Conservation (phyloP, 1,140 invertebrate genomes). For the Teleogryllus occipitalis region DNA sequence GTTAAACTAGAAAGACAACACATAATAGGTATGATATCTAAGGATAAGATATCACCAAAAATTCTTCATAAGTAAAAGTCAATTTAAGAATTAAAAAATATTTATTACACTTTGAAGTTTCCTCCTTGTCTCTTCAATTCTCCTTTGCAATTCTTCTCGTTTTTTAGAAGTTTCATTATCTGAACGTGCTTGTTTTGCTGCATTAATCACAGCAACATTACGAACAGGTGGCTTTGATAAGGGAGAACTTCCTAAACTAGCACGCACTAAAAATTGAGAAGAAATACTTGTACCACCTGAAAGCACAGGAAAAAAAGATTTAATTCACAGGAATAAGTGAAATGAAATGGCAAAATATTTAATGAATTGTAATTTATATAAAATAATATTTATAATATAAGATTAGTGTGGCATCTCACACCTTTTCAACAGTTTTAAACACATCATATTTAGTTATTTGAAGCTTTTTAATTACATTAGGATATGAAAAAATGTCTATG, state of each 20-base stretch:
- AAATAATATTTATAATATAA: no score
- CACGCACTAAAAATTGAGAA: slow-evolving; percentile 11
- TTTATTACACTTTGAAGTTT: slow-evolving; percentile 76
- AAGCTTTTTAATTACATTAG: no score
- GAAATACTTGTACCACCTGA: slow-evolving; percentile 19
- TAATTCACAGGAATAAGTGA: no score
- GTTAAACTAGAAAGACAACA: no score
- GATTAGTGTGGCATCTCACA: no score
- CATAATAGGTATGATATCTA: no score
- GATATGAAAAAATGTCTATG: no score
- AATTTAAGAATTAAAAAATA: slow-evolving; percentile 14
- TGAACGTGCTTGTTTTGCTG: slow-evolving; percentile 44
- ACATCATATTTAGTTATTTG: no score
- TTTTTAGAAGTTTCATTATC: slow-evolving; percentile 61
- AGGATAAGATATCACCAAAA: no score
- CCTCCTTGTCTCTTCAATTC: slow-evolving; percentile 77
- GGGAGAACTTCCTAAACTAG: background rate
- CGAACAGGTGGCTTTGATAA: slow-evolving; percentile 21
- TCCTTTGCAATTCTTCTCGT: slow-evolving; percentile 71
- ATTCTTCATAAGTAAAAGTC: background rate
- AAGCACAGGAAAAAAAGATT: slow-evolving; percentile 6
- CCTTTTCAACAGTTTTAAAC: no score
- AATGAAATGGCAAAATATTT: no score
- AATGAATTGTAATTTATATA: no score
- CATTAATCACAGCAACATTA: slow-evolving; percentile 45